A percentile compares a stretch with the other conserved stretches of the same genome.
Conservation (phyloP, 2,888 invertebrate species). For the Strigamia maritima region DNA sequence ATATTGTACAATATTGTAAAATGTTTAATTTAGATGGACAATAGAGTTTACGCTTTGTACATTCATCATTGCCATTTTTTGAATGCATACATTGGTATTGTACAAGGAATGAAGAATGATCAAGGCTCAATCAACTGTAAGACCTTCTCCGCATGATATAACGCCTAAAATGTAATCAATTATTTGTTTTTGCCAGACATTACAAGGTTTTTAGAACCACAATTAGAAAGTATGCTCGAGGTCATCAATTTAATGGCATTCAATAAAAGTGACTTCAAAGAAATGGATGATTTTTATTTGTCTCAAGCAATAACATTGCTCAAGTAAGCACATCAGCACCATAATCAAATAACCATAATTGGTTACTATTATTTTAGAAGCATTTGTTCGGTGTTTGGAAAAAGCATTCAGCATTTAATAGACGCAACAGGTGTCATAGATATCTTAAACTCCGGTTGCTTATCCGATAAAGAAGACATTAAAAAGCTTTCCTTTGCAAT, state of each 20-base stretch:
- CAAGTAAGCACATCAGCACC: background rate
- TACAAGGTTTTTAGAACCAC: background rate
- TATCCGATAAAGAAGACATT: background rate
- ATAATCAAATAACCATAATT: background rate
- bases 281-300: conserved; percentile 8
- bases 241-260: background rate
- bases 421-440: background rate
- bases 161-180: background rate
- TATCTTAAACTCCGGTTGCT: background rate
- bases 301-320: background rate
- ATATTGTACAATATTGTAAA: background rate
- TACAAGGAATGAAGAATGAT: background rate
- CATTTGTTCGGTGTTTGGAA: background rate
- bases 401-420: background rate
- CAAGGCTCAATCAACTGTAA: background rate
- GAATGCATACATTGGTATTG: background rate
- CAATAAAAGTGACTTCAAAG: background rate
- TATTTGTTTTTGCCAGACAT: background rate
- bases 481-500: background rate
- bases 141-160: background rate
- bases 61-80: background rate
- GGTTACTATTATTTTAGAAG: background rate
- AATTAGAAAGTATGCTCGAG: background rate
- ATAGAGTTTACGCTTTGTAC: background rate
- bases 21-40: background rate